These are phyloP conservation scores for Girardia tigrina DNA, from an alignment of 2,888 invertebrate species.

Conservation along the genomic window DNA sequence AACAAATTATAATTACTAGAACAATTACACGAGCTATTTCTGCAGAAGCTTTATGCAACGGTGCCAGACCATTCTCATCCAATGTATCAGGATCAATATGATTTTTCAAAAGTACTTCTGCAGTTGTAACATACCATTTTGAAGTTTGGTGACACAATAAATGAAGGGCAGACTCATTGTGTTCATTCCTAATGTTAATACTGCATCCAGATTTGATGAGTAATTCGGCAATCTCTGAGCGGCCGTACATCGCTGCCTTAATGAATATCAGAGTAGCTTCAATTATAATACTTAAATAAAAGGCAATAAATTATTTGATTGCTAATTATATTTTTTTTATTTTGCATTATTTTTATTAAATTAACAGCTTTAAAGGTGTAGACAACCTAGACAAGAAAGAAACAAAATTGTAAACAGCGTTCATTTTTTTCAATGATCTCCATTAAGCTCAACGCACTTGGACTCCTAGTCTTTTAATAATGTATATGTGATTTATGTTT, in stretches of 20 bases:
- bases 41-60: slow-evolving; percentile 33
- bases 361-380: too few relatives aligned
- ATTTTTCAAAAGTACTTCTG: slow-evolving; percentile 29
- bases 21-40: slow-evolving; percentile 31
- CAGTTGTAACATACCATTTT: slow-evolving; percentile 29
- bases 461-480: too few relatives aligned
- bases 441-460: too few relatives aligned
- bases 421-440: too few relatives aligned
- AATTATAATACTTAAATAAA: too few relatives aligned
- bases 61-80: slow-evolving; percentile 32
- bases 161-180: slow-evolving; percentile 34
- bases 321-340: too few relatives aligned
- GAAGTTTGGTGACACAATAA: slow-evolving; percentile 34
- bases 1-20: background rate
- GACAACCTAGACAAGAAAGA: too few relatives aligned
- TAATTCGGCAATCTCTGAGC: slow-evolving; percentile 36
- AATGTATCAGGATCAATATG: slow-evolving; percentile 35
- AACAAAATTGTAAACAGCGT: too few relatives aligned
- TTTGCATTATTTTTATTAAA: too few relatives aligned
- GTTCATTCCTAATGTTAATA: slow-evolving; percentile 34
- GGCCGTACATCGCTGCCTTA: slow-evolving; percentile 34
- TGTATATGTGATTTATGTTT: too few relatives aligned
- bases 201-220: slow-evolving; percentile 36
- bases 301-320: too few relatives aligned
- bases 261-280: too few relatives aligned